A percentile compares a stretch with the other conserved stretches of the same genome.
These are phyloP conservation scores for Centropus bengalensis DNA, from an alignment of 2,113 vertebrate genomes.

Conservation along the genomic window DNA sequence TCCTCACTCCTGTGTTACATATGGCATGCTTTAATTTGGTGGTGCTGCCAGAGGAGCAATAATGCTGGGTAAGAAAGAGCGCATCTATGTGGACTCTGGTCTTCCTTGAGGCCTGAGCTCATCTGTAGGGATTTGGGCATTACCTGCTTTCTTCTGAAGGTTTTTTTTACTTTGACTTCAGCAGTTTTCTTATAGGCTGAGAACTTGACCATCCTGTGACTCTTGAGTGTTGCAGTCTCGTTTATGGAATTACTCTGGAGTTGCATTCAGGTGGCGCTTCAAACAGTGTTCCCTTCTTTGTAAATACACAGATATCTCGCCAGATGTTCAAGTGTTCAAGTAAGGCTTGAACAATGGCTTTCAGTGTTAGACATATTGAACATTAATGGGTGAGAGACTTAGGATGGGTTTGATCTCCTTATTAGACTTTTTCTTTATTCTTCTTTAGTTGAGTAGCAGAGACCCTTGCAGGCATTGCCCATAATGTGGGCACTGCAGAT, in stretches of 20 bases:
- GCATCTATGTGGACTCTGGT: background rate
- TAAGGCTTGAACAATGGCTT: background rate
- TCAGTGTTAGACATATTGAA: background rate
- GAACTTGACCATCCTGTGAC: background rate
- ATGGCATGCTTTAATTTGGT: background rate
- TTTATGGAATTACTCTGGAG: background rate
- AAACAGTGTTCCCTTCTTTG: background rate
- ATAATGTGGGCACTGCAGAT: rapidly evolving
- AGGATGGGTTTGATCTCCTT: background rate
- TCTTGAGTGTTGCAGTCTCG: background rate
- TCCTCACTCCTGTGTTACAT: background rate
- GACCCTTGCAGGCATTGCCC: background rate
- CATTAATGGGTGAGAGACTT: background rate
- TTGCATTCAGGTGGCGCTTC: background rate
- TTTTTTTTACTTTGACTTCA: background rate
- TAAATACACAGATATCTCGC: background rate
- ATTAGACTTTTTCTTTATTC: background rate
- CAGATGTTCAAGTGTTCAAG: background rate
- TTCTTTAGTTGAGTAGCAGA: background rate
- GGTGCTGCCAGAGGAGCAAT: background rate
- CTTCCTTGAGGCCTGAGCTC: background rate
- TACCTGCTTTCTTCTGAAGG: background rate
- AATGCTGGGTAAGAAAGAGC: background rate
- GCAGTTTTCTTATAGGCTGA: background rate
- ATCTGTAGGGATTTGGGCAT: background rate